Conservation (phyloP, 2,888 invertebrate species). For the Lasioglossum zephyrum region DNA sequence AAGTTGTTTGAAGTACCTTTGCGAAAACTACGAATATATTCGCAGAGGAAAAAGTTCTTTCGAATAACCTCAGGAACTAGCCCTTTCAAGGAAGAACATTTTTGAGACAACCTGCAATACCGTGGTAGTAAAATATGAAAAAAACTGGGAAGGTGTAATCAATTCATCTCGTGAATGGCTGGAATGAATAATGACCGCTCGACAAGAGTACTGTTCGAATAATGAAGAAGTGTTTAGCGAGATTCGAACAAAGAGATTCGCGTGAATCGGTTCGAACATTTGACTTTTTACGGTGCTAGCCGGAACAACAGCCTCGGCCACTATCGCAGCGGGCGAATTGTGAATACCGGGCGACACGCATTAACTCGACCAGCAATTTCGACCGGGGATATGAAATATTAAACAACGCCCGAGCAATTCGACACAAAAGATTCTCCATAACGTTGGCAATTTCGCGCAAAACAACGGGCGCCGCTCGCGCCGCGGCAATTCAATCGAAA, state of each 20-base stretch:
- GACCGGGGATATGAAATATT: neutral
- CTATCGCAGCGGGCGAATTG: neutral
- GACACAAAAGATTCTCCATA: constrained; percentile 14
- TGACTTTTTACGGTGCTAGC: neutral
- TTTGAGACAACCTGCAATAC: too few relatives aligned
- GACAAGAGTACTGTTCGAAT: too few relatives aligned
- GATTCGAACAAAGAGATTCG: neutral
- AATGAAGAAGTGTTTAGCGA: neutral
- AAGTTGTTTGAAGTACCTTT: too few relatives aligned
- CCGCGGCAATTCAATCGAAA: neutral
- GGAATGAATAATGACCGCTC: too few relatives aligned
- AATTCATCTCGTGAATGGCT: too few relatives aligned
- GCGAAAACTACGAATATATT: too few relatives aligned
- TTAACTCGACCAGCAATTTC: constrained; percentile 9
- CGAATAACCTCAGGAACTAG: too few relatives aligned
- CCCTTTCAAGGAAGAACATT: too few relatives aligned
- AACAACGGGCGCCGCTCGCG: neutral
- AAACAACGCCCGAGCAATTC: neutral
- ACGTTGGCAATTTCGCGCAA: constrained; percentile 7
- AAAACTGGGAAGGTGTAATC: too few relatives aligned
- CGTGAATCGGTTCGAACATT: neutral
- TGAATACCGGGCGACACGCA: neutral
- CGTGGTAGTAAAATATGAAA: too few relatives aligned
- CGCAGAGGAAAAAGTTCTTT: too few relatives aligned
- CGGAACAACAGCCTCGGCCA: neutral